A percentile compares a stretch with the other conserved stretches of the same genome.
Conservation (phyloP, 1,140 invertebrate genomes). For the Scaptomyza montana region DNA sequence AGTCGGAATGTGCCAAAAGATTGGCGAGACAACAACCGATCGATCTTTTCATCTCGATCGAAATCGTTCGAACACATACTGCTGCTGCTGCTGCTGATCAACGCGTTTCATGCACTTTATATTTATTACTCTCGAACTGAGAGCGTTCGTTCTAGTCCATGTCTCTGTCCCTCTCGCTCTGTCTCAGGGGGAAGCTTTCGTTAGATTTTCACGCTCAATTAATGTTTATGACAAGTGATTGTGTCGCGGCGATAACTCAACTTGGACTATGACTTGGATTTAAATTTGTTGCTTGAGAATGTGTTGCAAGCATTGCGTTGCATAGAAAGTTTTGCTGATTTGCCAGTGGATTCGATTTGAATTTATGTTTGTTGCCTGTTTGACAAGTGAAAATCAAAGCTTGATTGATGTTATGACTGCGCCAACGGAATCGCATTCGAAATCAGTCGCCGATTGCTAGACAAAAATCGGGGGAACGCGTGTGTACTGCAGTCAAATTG, state of each 20-base stretch:
- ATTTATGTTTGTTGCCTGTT: conserved; percentile 60
- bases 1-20: conserved; percentile 49
- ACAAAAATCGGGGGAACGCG: neutral
- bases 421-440: conserved; percentile 43
- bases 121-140: conserved; percentile 64
- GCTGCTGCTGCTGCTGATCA: no score
- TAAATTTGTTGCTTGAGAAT: conserved; percentile 50
- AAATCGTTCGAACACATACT: conserved; percentile 27
- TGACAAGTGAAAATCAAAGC: conserved; percentile 79
- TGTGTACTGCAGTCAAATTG: conserved; percentile 18
- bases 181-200: neutral
- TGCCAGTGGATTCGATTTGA: conserved; percentile 57
- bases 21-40: conserved; percentile 24
- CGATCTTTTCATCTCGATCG: conserved; percentile 52
- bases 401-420: conserved; percentile 71
- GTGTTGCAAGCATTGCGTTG: conserved; percentile 43
- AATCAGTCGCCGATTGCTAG: conserved; percentile 22
- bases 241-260: conserved; percentile 74
- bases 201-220: conserved; percentile 74
- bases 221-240: conserved; percentile 79
- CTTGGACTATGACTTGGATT: conserved; percentile 29
- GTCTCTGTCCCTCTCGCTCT: neutral
- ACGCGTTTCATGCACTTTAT: conserved; percentile 67
- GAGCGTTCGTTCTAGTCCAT: conserved; percentile 11
- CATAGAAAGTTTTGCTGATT: conserved; percentile 63